Conservation (phyloP, 2,888 invertebrate species). For the Synergus itoensis region DNA sequence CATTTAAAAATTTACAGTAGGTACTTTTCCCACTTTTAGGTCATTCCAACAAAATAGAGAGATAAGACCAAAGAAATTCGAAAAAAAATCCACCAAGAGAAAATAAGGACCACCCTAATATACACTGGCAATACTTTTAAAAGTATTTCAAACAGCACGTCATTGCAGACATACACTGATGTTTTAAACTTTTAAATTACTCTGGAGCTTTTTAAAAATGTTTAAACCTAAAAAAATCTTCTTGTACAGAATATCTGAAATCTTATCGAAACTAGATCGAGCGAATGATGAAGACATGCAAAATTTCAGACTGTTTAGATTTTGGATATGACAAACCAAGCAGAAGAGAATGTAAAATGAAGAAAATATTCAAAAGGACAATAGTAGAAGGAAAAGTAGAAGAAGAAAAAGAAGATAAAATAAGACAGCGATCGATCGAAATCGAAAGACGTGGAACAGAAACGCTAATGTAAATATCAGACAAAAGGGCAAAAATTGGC, state of each 20-base stretch:
- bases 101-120: too few relatives aligned
- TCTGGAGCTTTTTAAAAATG: background rate
- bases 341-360: constrained; percentile 46
- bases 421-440: constrained; percentile 17
- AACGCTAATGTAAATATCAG: constrained; percentile 21
- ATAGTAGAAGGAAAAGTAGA: background rate
- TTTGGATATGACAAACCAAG: constrained; percentile 45
- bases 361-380: background rate
- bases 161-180: background rate
- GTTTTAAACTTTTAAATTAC: background rate
- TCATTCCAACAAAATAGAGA: too few relatives aligned
- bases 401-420: constrained; percentile 31
- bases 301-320: background rate
- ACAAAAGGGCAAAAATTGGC: constrained; percentile 19
- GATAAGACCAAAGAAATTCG: too few relatives aligned
- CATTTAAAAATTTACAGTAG: too few relatives aligned
- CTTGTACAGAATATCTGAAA: background rate
- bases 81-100: too few relatives aligned
- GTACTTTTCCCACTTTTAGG: too few relatives aligned
- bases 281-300: constrained; percentile 27
- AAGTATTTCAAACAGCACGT: background rate
- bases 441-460: constrained; percentile 18
- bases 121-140: background rate
- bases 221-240: background rate
- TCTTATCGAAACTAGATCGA: constrained; percentile 11